phyloP scores from a whole-genome alignment of 2,888 invertebrate species.

The Philopedon plagiatum region DNA sequence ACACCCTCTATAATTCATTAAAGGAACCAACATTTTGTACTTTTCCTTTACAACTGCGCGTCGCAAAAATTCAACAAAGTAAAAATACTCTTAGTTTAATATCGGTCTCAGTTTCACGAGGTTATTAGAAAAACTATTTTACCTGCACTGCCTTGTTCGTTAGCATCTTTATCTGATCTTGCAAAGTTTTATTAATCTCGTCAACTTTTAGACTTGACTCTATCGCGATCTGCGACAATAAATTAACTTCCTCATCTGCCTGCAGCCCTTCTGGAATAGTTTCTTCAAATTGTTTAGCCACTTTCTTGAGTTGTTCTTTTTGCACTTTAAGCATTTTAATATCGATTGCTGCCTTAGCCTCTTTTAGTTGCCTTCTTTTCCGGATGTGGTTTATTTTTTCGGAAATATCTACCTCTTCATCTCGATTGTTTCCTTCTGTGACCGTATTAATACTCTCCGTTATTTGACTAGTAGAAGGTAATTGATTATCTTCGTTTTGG shows the following conservation, averaged over 20 bases:
- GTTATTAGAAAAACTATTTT: background rate
- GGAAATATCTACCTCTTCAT: constrained; percentile 17
- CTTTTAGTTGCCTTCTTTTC: constrained; percentile 39
- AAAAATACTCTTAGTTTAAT: no score
- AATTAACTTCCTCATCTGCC: constrained; percentile 60
- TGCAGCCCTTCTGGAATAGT: constrained; percentile 51
- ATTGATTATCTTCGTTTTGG: background rate
- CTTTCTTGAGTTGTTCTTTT: constrained; percentile 39
- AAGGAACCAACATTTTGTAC: no score
- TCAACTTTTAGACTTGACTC: constrained; percentile 59
- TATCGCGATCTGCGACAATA: constrained; percentile 57
- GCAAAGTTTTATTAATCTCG: constrained; percentile 59
- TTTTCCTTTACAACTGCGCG: no score
- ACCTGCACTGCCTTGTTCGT: constrained; percentile 36
- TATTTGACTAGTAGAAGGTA: background rate
- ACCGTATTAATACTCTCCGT: background rate
- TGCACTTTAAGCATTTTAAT: constrained; percentile 29
- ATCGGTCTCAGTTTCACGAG: background rate
- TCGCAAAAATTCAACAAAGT: no score
- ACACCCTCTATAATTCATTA: no score
- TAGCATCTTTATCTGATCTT: constrained; percentile 55
- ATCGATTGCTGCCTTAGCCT: constrained; percentile 30
- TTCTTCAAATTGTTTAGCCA: constrained; percentile 10
- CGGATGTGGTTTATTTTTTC: constrained; percentile 44
- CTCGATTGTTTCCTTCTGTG: background rate